These are phyloP conservation scores for Alviniconcha marisindica DNA, from an alignment of 1,140 invertebrate genomes.

Conservation along the genomic window DNA sequence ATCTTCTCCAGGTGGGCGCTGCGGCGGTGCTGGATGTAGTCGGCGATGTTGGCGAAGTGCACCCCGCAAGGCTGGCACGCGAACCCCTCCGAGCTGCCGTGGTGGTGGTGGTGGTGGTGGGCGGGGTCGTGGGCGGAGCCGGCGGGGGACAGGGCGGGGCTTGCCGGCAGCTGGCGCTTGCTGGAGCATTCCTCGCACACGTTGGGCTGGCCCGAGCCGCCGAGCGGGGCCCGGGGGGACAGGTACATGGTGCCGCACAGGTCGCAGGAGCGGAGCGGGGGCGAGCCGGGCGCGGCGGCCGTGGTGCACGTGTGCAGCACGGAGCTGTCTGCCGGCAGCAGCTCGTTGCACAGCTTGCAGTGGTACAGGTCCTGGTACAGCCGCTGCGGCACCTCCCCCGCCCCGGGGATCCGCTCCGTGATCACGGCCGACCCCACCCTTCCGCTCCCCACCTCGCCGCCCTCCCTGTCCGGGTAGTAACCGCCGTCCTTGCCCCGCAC, in stretches of 20 bases:
- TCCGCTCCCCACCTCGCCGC: too few relatives aligned
- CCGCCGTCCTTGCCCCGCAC: neutral
- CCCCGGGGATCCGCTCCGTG: slow-evolving; percentile 28
- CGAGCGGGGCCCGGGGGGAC: neutral
- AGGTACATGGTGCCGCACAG: neutral
- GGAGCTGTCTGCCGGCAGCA: slow-evolving; percentile 60
- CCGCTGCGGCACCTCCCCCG: slow-evolving; percentile 35
- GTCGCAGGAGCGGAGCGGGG: neutral
- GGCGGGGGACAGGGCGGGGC: neutral
- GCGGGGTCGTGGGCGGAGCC: neutral
- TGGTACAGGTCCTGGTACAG: slow-evolving; percentile 65
- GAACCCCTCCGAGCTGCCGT: neutral
- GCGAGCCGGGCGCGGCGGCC: neutral
- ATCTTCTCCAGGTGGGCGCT: slow-evolving; percentile 32
- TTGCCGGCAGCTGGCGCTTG: neutral
- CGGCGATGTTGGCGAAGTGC: slow-evolving; percentile 31
- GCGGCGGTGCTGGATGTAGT: slow-evolving; percentile 30
- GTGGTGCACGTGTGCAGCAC: slow-evolving; percentile 20
- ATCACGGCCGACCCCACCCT: slow-evolving; percentile 19
- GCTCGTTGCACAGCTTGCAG: slow-evolving; percentile 64
- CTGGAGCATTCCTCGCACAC: slow-evolving; percentile 24
- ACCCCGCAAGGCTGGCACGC: slow-evolving; percentile 25
- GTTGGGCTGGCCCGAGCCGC: neutral
- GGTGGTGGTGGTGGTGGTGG: too few relatives aligned
- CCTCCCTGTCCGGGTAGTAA: neutral